Percentiles rank a stretch among this genome's conserved stretches.
Evolutionary conservation across 30 jellyfish, hydroid and myxozoan genomes (phyloP).

Genomic region (Haliclystus octoradiatus): DNA sequence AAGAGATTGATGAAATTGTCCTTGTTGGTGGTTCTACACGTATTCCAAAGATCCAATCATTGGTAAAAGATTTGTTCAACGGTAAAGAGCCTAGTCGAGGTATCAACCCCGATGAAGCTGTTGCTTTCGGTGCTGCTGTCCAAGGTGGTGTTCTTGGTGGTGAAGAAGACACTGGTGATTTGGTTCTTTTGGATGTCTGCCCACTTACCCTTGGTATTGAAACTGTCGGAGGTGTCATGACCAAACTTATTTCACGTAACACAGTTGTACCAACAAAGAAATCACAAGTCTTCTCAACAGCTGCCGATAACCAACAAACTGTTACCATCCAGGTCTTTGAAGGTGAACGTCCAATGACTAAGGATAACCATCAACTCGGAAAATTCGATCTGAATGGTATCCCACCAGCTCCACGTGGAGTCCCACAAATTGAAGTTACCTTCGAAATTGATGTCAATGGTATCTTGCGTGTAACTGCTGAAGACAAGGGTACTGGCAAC

Average conservation of each 20-base stretch:
- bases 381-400: slow-evolving; percentile 89
- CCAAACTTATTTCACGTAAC: slow-evolving; percentile 95
- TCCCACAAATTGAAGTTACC: slow-evolving; percentile 99
- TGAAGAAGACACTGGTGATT: slow-evolving; percentile 97
- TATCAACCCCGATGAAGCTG: slow-evolving; percentile 99
- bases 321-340: slow-evolving; percentile 98
- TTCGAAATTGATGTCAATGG: slow-evolving; percentile 98
- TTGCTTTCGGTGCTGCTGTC: slow-evolving; percentile 99
- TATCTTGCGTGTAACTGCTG: slow-evolving; percentile 96
- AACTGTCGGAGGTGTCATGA: slow-evolving; percentile 99
- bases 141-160: slow-evolving; percentile 99
- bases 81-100: slow-evolving; percentile 98
- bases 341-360: slow-evolving; percentile 99
- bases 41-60: slow-evolving; percentile 87
- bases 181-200: slow-evolving; percentile 93
- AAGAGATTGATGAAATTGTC: slow-evolving; percentile 90
- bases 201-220: slow-evolving; percentile 99
- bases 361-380: slow-evolving; percentile 96
- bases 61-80: slow-evolving; percentile 72
- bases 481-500: slow-evolving; percentile 98
- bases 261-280: slow-evolving; percentile 99
- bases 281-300: slow-evolving; percentile 98
- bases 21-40: slow-evolving; percentile 99
- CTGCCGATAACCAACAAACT: slow-evolving; percentile 97
- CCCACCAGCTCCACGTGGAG: slow-evolving; percentile 99